Evolutionary conservation across 2,113 vertebrate genomes (phyloP), one percentile per base, ranked within the genome.

Genomic region (Rutilus rutilus): DNA sequence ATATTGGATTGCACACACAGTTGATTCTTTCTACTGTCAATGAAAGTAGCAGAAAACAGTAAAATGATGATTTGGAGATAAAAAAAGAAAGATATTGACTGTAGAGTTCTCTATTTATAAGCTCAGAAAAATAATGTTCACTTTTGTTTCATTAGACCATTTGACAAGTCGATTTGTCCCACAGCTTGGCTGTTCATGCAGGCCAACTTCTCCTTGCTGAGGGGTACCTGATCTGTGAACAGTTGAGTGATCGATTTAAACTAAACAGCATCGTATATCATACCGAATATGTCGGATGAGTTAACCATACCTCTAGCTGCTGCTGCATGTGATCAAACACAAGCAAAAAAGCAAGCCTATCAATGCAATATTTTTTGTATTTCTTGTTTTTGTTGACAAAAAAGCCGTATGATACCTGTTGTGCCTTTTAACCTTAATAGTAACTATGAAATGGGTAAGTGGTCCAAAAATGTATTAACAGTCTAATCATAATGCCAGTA

Each of bases 311-410:
- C 67, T 74, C 27, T 50, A 62, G 21, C 54, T 52, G 42, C 9
- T 39, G 21, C 54, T 52, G 42, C 6, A 17, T 47, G 25, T 54
- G 59, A n/a, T 75, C 81, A 75, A 45, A 74, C 64, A 75, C 50
- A 30, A 47, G 10, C 64, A 78, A 19, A 69, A 78, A 79, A 6
- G 0, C 69, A 87, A 81, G 86, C 87, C 84, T 73, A 79, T 87
- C 87, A 71, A 86, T 92, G 89, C 86, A 88, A 76, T 19, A 87
- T 85, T 87, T 30, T 67, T 45, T 75, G 19, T 15, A 19, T 42
- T 8, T 69, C 45, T 47, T 33, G 12, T 15, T 78, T 36, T 82
- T 62, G 19, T 83, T 50, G 1, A 69, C 23, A 71, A 71, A 27
- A 71, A 12, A 50, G 2, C 36, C 21, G 15, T 52, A 1, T 60